A percentile compares a stretch with the other conserved stretches of the same genome.
phyloP scores from a whole-genome alignment of 2,888 invertebrate genomes.

The Branchipolynoe longqiensis region DNA sequence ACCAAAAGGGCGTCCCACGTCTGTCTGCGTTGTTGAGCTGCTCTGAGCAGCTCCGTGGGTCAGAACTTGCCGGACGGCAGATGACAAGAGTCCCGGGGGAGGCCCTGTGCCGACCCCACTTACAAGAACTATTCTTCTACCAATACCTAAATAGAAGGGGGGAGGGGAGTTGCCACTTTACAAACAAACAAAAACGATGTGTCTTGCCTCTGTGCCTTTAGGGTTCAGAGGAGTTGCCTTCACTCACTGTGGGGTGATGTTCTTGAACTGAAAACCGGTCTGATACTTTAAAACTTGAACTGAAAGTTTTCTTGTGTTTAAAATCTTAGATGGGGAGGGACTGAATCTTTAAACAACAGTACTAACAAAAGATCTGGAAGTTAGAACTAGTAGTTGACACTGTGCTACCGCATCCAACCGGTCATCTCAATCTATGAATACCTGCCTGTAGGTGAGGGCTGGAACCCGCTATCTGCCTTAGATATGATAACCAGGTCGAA shows the following conservation, averaged over 20 bases:
- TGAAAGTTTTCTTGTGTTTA: constrained; percentile 4
- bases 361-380: constrained; percentile 1
- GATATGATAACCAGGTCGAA: constrained; percentile 25
- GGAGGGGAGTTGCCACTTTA: not conserved
- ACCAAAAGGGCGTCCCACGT: not conserved
- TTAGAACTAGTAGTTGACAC: not conserved
- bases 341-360: too few relatives aligned
- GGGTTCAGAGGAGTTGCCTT: constrained; percentile 13
- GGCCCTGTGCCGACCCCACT: not conserved
- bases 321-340: too few relatives aligned
- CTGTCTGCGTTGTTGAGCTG: constrained; percentile 26
- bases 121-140: constrained; percentile 29
- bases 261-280: constrained; percentile 52
- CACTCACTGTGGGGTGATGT: constrained; percentile 8
- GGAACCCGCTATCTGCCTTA: constrained; percentile 9
- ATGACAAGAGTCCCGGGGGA: not conserved
- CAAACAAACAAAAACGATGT: not conserved
- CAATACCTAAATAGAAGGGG: not conserved
- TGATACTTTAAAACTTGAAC: constrained; percentile 51
- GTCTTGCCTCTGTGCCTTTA: constrained; percentile 54
- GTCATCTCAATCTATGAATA: constrained; percentile 33
- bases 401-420: constrained; percentile 25
- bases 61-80: constrained; percentile 25
- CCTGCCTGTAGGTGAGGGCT: constrained; percentile 43
- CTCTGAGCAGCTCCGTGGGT: not conserved